phyloP scores from a whole-genome alignment of 2,797 vertebrate genomes.

The Epinephelus malabaricus region DNA sequence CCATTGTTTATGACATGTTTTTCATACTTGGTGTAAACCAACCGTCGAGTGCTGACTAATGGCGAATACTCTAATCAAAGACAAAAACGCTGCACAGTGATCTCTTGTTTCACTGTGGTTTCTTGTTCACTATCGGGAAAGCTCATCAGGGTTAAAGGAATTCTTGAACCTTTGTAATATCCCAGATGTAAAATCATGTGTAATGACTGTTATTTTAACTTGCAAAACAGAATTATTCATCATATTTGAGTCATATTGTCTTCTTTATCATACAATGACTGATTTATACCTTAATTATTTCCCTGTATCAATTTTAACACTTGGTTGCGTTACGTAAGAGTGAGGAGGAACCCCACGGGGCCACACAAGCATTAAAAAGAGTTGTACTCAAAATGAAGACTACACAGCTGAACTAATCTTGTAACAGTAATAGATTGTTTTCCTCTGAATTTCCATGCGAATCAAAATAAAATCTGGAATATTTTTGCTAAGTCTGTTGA shows the following conservation, averaged over 20 bases:
- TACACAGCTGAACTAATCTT: constrained; percentile 39
- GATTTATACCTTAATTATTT: constrained; percentile 42
- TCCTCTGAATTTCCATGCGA: constrained; percentile 56
- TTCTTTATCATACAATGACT: constrained; percentile 41
- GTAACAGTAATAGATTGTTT: constrained; percentile 61
- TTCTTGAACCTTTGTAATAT: constrained; percentile 34
- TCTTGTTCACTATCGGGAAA: constrained; percentile 23
- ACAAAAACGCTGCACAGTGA: constrained; percentile 16
- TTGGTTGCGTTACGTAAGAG: constrained; percentile 28
- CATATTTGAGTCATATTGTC: constrained; percentile 17
- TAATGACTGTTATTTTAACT: constrained; percentile 40
- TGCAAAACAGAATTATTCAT: constrained; percentile 32
- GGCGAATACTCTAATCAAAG: constrained; percentile 47
- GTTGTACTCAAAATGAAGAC: constrained; percentile 20
- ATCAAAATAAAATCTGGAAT: constrained; percentile 76
- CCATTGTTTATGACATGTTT: constrained; percentile 71
- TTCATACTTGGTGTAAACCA: constrained; percentile 48
- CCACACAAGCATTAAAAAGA: constrained; percentile 29
- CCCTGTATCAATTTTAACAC: constrained; percentile 34
- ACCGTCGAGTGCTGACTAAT: constrained; percentile 46
- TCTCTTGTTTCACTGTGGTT: constrained; percentile 17
- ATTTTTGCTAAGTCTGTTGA: constrained; percentile 70
- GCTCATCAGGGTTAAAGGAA: constrained; percentile 16
- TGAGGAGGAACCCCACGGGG: constrained; percentile 37
- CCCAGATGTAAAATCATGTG: constrained; percentile 11